These are phyloP conservation scores for Dissostichus mawsoni DNA, from an alignment of 2,113 vertebrate species.

Conservation along the genomic window DNA sequence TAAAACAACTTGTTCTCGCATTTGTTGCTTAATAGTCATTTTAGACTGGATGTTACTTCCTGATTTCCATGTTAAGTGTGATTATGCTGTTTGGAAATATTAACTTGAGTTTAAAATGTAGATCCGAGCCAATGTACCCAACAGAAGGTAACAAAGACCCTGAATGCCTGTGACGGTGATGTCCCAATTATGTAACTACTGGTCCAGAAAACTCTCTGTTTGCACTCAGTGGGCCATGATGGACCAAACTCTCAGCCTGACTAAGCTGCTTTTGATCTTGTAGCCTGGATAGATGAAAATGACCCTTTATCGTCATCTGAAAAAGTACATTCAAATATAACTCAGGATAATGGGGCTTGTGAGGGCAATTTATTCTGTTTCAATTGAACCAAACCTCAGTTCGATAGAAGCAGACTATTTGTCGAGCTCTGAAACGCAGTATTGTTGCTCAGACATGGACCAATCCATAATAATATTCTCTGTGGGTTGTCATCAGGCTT, in stretches of 20 bases:
- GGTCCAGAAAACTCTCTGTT: conserved; percentile 54
- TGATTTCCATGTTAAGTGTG: not conserved
- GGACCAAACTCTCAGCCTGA: conserved; percentile 28
- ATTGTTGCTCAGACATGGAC: not conserved
- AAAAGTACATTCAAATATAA: not conserved
- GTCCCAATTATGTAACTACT: conserved; percentile 48
- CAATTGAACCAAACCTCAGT: not conserved
- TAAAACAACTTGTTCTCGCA: not conserved
- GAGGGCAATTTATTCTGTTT: not conserved
- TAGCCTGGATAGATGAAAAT: not conserved
- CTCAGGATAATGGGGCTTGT: not conserved
- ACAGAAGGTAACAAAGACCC: conserved; percentile 36
- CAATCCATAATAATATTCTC: not conserved
- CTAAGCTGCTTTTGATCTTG: conserved; percentile 16
- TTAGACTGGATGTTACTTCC: not conserved
- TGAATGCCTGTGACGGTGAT: conserved; percentile 27
- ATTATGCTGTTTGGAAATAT: not conserved
- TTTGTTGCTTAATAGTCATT: not conserved
- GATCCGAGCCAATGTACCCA: conserved; percentile 15
- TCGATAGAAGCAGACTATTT: not conserved
- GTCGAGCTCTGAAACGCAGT: not conserved
- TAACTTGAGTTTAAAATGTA: conserved; percentile 7
- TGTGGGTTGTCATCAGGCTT: not conserved
- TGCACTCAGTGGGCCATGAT: conserved; percentile 54
- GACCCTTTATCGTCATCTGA: conserved; percentile 2